Evolutionary conservation across 2,113 vertebrate species (phyloP), one percentile per base, ranked within the genome.

Genomic region (Tretioscincus oriximinensis): DNA sequence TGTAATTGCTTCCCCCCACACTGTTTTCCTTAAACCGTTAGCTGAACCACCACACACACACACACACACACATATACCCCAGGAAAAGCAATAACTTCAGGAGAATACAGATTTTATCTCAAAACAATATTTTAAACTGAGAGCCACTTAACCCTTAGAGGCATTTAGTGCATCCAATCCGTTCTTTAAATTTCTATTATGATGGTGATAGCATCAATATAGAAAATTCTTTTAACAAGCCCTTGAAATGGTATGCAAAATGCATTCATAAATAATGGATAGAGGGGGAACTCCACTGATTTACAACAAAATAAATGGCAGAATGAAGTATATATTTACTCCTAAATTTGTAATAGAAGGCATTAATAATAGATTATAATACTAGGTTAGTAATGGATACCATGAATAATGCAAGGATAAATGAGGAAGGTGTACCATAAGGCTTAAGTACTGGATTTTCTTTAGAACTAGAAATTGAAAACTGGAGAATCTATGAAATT

Each of bases 351-450:
- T 86, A 90, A 90, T 85, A 86, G 20, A 4, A 26, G 83, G 41
- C 77, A 84, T 93, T 71, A 91, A 90, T 88, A 92, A 92, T 90
- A 78, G 63, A 90, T 92, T n/a, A 1, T 86, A 90, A 80, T 86
- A 83, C 54, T 65, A 86, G 75, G 84, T 77, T 88, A 89, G 83
- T 81, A 77, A 87, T 72, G 69, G 3, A 35, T 80, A 78, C 24
- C 20, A 91, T 93, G 89, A 92, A 93, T 91, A 88, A 91, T 92
- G 80, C 64, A 92, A 61, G 82, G 1, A 0, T 78, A 8, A 76
- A 82, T 88, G 87, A 92, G 66, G 71, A 84, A 11, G 41, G 82
- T 85, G 11, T 65, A 29, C 20, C 81, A 54, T 85, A 80, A 76
- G 73, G 78, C 7, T 67, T 77, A 45, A 60, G 80, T 58, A 84